Evolutionary conservation across 2,888 invertebrate genomes (phyloP).

Genomic region (Eulithis testata): DNA sequence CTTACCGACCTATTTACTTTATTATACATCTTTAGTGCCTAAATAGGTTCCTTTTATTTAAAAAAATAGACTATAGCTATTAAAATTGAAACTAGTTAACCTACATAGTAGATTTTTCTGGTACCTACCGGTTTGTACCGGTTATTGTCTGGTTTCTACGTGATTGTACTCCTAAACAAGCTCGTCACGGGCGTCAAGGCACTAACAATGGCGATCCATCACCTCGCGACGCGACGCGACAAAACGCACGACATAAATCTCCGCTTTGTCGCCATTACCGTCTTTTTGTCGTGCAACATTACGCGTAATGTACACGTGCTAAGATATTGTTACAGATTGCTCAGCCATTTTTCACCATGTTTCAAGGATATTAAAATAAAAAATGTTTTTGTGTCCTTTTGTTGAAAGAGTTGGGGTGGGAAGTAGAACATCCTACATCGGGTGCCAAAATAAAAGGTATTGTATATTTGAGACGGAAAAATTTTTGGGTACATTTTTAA

Average conservation of each 20-base stretch:
- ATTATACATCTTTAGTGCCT: too few relatives aligned
- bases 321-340: constrained; percentile 61
- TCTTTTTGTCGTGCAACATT: constrained; percentile 58
- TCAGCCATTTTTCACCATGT: constrained; percentile 47
- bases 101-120: too few relatives aligned
- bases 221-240: constrained; percentile 28
- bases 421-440: constrained; percentile 26
- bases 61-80: too few relatives aligned
- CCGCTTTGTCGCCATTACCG: constrained; percentile 58
- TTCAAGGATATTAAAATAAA: constrained; percentile 35
- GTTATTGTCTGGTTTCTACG: background rate
- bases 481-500: background rate
- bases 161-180: background rate
- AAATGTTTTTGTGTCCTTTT: constrained; percentile 34
- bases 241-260: constrained; percentile 47
- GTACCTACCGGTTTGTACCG: background rate
- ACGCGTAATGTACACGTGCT: constrained; percentile 52
- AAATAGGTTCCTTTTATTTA: too few relatives aligned
- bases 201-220: constrained; percentile 28
- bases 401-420: constrained; percentile 36
- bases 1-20: too few relatives aligned
- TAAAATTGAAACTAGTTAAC: too few relatives aligned
- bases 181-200: constrained; percentile 21
- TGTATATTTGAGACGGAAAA: constrained; percentile 18
- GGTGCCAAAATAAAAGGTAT: constrained; percentile 11